phyloP scores from a whole-genome alignment of 1,140 invertebrate species.

The Saccostrea echinata region DNA sequence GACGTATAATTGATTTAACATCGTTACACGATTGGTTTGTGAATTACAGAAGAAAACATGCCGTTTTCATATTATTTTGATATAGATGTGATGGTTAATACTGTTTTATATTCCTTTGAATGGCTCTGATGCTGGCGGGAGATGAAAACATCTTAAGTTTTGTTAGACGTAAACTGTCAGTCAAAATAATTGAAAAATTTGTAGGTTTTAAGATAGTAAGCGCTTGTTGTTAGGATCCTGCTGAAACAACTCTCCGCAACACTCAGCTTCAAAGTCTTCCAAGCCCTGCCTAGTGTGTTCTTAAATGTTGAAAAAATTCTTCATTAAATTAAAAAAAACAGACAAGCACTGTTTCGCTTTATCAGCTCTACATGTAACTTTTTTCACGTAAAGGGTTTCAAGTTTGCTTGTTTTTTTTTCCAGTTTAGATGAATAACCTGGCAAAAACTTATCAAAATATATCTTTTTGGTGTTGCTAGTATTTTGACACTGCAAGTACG shows the following conservation, averaged over 20 bases:
- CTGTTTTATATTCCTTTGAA: constrained; percentile 30
- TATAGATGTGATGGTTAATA: constrained; percentile 35
- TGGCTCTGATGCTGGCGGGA: constrained; percentile 16
- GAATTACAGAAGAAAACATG: constrained; percentile 34
- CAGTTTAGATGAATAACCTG: neutral
- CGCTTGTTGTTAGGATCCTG: neutral
- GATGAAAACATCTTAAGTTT: constrained; percentile 29
- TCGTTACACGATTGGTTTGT: constrained; percentile 34
- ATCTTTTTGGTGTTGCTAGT: no score
- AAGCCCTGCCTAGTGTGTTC: constrained; percentile 11
- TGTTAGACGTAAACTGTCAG: constrained; percentile 27
- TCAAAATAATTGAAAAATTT: constrained; percentile 38
- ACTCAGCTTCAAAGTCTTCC: constrained; percentile 25
- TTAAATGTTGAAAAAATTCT: constrained; percentile 28
- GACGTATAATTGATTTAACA: constrained; percentile 35
- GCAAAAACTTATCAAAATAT: no score
- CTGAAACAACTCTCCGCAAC: neutral
- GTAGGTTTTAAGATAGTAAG: constrained; percentile 28
- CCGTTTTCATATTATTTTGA: constrained; percentile 36
- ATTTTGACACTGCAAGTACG: no score
- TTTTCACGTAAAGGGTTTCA: neutral
- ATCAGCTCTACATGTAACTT: neutral
- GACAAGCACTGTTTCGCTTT: constrained; percentile 3
- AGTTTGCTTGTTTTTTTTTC: neutral
- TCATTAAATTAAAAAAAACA: constrained; percentile 16